Conservation (phyloP, 2,888 invertebrate genomes). For the Eupithecia subfuscata region DNA sequence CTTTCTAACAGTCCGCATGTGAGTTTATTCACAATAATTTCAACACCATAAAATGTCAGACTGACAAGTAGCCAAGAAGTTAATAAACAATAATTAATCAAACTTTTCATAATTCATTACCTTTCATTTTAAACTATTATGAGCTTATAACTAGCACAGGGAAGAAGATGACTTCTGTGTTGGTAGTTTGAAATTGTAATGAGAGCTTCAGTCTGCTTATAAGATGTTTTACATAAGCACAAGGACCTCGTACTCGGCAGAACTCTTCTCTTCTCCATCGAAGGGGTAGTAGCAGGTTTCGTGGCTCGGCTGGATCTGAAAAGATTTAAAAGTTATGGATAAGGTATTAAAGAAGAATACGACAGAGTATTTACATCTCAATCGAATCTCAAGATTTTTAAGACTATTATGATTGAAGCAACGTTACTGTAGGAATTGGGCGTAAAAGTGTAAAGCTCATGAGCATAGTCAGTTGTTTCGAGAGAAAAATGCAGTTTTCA, state of each 20-base stretch:
- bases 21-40: not conserved
- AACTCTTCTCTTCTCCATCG: conserved; percentile 86
- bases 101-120: not conserved
- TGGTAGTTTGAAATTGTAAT: not conserved
- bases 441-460: too few species aligned
- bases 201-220: not conserved
- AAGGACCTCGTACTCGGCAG: conserved; percentile 88
- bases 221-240: conserved; percentile 67
- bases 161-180: not conserved
- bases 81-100: not conserved
- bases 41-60: not conserved
- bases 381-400: not conserved
- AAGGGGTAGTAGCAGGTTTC: conserved; percentile 86
- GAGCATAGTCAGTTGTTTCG: too few species aligned
- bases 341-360: not conserved
- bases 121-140: not conserved
- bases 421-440: too few species aligned
- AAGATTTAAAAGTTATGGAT: conserved; percentile 32
- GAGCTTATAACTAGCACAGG: not conserved
- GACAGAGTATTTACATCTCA: not conserved
- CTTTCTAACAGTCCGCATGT: conserved; percentile 1
- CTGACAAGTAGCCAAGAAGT: not conserved
- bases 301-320: conserved; percentile 86
- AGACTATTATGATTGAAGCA: not conserved
- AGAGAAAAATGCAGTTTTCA: too few species aligned